A percentile compares a stretch with the other conserved stretches of the same genome.
phyloP scores from a whole-genome alignment of 92 coral and sea anemone species.

The Galaxea fascicularis region DNA sequence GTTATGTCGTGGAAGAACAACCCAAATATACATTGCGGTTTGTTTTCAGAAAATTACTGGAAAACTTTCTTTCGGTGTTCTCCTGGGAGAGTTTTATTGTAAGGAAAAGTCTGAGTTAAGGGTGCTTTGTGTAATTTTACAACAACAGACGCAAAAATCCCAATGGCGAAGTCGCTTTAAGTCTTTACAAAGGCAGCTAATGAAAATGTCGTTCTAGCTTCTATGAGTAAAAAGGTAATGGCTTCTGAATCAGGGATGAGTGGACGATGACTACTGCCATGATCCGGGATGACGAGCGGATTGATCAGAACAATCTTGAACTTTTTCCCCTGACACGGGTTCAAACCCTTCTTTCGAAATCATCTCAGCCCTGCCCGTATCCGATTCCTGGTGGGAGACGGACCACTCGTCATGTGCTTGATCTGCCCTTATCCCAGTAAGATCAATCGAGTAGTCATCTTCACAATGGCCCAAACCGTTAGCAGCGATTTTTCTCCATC shows the following conservation, averaged over 20 bases:
- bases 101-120: too few species aligned
- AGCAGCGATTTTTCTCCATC: constrained; percentile 62
- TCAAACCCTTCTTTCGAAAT: constrained; percentile 41
- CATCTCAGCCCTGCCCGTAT: constrained; percentile 2
- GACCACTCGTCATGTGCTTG: constrained; percentile 65
- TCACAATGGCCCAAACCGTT: constrained; percentile 55
- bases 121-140: too few species aligned
- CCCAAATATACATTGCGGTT: too few species aligned
- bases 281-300: constrained; percentile 39
- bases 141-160: too few species aligned
- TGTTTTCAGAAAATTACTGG: too few species aligned
- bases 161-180: too few species aligned
- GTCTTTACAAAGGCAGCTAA: too few species aligned
- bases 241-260: neutral
- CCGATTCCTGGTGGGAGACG: constrained; percentile 64
- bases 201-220: too few species aligned
- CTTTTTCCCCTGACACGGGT: constrained; percentile 6
- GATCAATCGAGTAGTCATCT: constrained; percentile 58
- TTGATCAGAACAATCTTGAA: constrained; percentile 52
- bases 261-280: neutral
- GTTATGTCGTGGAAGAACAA: too few species aligned
- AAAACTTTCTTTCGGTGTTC: too few species aligned
- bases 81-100: too few species aligned
- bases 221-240: too few species aligned
- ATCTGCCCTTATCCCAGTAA: constrained; percentile 35